A percentile compares a stretch with the other conserved stretches of the same genome.
Evolutionary conservation across 2,888 invertebrate genomes (phyloP).

Genomic region (Lissocephala sabroskyi): DNA sequence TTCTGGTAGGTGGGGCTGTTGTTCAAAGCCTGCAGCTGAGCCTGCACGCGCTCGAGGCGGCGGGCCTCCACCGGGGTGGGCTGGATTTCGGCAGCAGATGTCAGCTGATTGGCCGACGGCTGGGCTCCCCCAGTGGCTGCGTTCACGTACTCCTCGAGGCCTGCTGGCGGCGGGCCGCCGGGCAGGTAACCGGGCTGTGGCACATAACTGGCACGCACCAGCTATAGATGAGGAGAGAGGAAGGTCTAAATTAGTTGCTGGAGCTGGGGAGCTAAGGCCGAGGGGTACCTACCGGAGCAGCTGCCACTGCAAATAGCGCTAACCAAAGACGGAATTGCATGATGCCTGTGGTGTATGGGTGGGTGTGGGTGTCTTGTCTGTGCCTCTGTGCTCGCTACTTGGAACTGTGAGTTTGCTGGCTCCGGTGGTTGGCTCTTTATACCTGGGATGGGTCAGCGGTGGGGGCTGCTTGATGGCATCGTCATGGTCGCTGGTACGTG

Average conservation of each 20-base stretch:
- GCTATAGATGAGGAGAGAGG: constrained; percentile 19
- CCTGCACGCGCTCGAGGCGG: constrained; percentile 56
- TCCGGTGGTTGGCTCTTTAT: constrained; percentile 44
- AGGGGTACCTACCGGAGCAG: constrained; percentile 63
- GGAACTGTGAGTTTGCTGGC: constrained; percentile 14
- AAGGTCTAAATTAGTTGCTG: constrained; percentile 5
- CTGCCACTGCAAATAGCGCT: constrained; percentile 62
- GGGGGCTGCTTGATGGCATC: constrained; percentile 31
- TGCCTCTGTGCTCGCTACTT: constrained; percentile 36
- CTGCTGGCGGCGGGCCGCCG: constrained; percentile 34
- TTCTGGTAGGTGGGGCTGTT: constrained; percentile 56
- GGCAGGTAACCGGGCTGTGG: constrained; percentile 29
- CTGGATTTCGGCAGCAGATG: constrained; percentile 57
- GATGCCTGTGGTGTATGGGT: too few relatives aligned
- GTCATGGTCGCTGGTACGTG: constrained; percentile 45
- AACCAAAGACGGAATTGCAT: constrained; percentile 66
- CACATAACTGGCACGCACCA: constrained; percentile 51
- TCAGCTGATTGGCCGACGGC: constrained; percentile 41
- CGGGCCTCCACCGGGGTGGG: constrained; percentile 53
- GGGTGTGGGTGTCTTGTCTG: constrained; percentile 2
- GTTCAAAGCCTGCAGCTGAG: constrained; percentile 59
- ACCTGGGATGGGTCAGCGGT: constrained; percentile 27
- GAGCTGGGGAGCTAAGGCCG: too few relatives aligned
- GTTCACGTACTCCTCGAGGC: constrained; percentile 62
- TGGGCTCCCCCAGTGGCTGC: constrained; percentile 49